Evolutionary conservation across 2,888 invertebrate species (phyloP).

Genomic region (Philereme transversata): DNA sequence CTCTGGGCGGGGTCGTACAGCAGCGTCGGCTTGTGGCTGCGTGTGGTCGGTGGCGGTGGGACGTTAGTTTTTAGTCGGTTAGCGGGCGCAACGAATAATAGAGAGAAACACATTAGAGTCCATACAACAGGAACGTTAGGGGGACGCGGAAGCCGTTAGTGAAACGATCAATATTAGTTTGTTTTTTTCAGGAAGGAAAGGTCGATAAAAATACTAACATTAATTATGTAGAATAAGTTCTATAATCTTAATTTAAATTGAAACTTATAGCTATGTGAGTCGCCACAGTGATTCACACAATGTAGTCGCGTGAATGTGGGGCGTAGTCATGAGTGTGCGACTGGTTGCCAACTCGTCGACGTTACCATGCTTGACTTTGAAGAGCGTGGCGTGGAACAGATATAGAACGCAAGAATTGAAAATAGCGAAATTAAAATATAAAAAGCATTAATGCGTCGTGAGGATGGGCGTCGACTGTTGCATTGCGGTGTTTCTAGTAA

Average conservation of each 20-base stretch:
- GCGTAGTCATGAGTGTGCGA: slow-evolving; percentile 49
- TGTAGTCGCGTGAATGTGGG: slow-evolving; percentile 59
- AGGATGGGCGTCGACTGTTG: slow-evolving; percentile 79
- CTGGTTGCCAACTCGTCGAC: slow-evolving; percentile 58
- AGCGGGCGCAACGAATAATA: slow-evolving; percentile 76
- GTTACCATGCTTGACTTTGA: slow-evolving; percentile 52
- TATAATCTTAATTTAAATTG: slow-evolving; percentile 59
- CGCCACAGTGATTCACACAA: slow-evolving; percentile 55
- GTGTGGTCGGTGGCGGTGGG: slow-evolving; percentile 48
- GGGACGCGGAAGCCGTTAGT: slow-evolving; percentile 52
- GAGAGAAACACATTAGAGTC: slow-evolving; percentile 70
- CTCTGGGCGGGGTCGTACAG: slow-evolving; percentile 95
- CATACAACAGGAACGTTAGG: slow-evolving; percentile 54
- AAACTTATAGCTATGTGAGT: slow-evolving; percentile 54
- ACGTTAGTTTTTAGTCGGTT: slow-evolving; percentile 80
- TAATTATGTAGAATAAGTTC: slow-evolving; percentile 79
- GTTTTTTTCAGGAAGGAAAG: slow-evolving; percentile 89
- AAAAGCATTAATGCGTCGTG: slow-evolving; percentile 84
- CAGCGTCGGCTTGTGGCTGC: slow-evolving; percentile 87
- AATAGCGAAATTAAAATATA: slow-evolving; percentile 74
- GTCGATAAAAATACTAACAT: slow-evolving; percentile 92
- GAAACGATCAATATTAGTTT: slow-evolving; percentile 56
- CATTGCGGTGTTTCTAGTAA: slow-evolving; percentile 79
- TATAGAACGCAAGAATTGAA: slow-evolving; percentile 65
- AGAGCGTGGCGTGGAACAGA: slow-evolving; percentile 60